Evolutionary conservation across 2,888 invertebrate genomes (phyloP).

Genomic region (Octonoba sinensis): DNA sequence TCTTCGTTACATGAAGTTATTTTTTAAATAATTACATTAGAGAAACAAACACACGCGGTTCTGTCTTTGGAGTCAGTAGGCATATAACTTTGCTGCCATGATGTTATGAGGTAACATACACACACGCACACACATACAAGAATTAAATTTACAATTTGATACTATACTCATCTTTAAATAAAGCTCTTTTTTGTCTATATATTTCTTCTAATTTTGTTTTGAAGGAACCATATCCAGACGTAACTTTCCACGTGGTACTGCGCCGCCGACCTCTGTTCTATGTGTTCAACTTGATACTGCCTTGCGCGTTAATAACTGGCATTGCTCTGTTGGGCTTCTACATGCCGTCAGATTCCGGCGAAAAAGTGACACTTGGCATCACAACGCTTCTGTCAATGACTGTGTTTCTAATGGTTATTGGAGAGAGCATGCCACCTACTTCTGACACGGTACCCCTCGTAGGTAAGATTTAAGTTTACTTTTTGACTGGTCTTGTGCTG

Average conservation of each 20-base stretch:
- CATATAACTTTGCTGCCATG: too few species aligned
- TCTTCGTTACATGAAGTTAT: too few species aligned
- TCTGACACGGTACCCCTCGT: slow-evolving; percentile 86
- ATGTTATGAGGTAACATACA: too few species aligned
- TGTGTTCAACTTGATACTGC: slow-evolving; percentile 87
- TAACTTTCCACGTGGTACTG: slow-evolving; percentile 84
- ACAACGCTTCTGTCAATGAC: slow-evolving; percentile 90
- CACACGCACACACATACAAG: too few species aligned
- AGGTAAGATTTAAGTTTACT: slow-evolving; percentile 76
- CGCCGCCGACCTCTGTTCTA: slow-evolving; percentile 85
- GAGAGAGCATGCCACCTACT: slow-evolving; percentile 87
- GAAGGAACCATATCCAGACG: slow-evolving; percentile 80
- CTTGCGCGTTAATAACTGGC: slow-evolving; percentile 86
- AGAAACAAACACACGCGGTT: too few species aligned
- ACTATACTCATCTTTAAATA: too few species aligned
- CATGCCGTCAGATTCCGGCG: slow-evolving; percentile 88
- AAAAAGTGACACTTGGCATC: slow-evolving; percentile 88
- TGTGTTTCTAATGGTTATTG: slow-evolving; percentile 88
- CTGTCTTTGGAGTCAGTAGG: too few species aligned
- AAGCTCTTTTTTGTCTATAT: too few species aligned
- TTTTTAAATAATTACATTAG: too few species aligned
- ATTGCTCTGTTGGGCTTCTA: slow-evolving; percentile 88
- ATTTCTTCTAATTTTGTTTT: neutral
- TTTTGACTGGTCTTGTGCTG: too few species aligned
- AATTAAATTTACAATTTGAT: too few species aligned